Conservation (phyloP, 2,797 vertebrate species). For the Cottoperca gobio region DNA sequence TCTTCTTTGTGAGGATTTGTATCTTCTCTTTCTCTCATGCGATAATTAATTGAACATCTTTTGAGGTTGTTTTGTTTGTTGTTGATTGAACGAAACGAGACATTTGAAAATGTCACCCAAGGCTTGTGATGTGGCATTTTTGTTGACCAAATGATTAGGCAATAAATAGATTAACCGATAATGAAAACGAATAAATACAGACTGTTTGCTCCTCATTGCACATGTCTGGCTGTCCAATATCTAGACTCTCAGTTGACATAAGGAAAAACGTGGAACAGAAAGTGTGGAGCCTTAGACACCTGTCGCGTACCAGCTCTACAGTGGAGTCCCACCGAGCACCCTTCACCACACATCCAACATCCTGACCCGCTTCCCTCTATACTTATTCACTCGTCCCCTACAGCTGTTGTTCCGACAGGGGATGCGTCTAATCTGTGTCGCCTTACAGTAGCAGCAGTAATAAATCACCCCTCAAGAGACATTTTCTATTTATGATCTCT, state of each 20-base stretch:
- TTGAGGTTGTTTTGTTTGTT: too few species aligned
- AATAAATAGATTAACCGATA: background rate
- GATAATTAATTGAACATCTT: too few species aligned
- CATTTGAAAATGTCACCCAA: too few species aligned
- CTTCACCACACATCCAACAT: background rate
- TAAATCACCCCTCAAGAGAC: background rate
- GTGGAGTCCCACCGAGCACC: background rate
- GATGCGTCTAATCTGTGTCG: constrained; percentile 53
- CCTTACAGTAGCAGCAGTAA: constrained; percentile 46
- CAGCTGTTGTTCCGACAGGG: constrained; percentile 10
- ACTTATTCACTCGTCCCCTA: background rate
- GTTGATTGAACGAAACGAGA: too few species aligned
- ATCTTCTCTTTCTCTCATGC: too few species aligned
- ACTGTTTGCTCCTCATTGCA: background rate
- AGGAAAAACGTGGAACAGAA: background rate
- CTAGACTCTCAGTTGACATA: background rate
- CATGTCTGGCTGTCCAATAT: background rate
- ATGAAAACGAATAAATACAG: background rate
- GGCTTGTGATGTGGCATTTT: too few species aligned
- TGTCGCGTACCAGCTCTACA: background rate
- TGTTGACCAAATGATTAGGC: too few species aligned
- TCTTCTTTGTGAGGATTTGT: too few species aligned
- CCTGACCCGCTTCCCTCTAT: background rate
- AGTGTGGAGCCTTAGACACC: background rate
- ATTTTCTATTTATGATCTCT: constrained; percentile 53